These are phyloP conservation scores for Oncorhynchus masou DNA, from an alignment of 2,113 vertebrate genomes.

Conservation along the genomic window DNA sequence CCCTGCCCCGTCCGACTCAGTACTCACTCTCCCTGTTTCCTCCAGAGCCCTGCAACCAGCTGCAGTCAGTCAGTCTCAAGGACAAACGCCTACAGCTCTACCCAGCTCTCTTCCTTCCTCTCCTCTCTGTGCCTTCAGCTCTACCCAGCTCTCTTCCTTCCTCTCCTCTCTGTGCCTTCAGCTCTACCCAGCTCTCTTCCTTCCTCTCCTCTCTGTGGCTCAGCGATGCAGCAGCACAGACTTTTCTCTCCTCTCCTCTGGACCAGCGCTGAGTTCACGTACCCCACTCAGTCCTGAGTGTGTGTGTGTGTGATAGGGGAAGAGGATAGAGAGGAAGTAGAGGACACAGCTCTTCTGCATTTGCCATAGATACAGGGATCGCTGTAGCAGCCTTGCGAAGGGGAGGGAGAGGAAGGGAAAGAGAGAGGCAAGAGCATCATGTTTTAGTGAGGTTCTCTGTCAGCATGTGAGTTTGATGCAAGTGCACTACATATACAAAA, in stretches of 20 bases:
- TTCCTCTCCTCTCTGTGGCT: conserved; percentile 75
- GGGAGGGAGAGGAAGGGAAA: conserved; percentile 6
- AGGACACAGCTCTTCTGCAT: conserved; percentile 56
- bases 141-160: too few species aligned
- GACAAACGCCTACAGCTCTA: conserved; percentile 82
- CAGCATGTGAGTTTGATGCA: conserved; percentile 71
- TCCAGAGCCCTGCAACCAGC: conserved; percentile 64
- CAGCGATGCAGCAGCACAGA: conserved; percentile 74
- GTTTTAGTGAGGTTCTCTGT: conserved; percentile 84
- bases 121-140: conserved; percentile 53
- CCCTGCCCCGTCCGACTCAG: neutral
- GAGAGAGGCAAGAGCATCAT: conserved; percentile 77
- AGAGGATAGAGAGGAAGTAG: conserved; percentile 60
- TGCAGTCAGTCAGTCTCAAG: conserved; percentile 89
- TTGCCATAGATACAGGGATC: conserved; percentile 73
- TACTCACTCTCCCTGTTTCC: conserved; percentile 64
- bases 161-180: too few species aligned
- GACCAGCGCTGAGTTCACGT: conserved; percentile 60
- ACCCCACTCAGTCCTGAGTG: conserved; percentile 55
- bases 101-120: conserved; percentile 52
- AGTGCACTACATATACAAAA: too few species aligned
- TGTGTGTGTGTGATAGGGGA: conserved; percentile 30
- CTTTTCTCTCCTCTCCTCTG: conserved; percentile 37
- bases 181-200: too few species aligned
- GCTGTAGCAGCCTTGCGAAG: conserved; percentile 83